Base-by-base conservation (phyloP, 2,797 vertebrate species). In the Gephyroberyx darwinii region DNA sequence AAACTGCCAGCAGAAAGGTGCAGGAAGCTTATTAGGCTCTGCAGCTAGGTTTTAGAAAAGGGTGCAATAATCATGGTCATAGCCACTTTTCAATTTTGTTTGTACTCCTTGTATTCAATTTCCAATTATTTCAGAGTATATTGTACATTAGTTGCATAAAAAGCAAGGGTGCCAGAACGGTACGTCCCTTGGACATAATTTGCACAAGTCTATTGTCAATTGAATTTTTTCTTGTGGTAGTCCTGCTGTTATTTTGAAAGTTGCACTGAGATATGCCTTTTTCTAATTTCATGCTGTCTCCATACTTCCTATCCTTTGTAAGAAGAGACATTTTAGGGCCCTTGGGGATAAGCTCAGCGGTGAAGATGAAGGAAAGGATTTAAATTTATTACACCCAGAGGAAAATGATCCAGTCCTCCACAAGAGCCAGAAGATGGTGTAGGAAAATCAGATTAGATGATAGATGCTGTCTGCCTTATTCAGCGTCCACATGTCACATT, bases 401-500 rank as follows among this genome's bases (percentile, higher is more conserved):
- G 48, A 31, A 59, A 30, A 30, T 45, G 39, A 51, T 30, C 53
- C 45, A 14, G 5, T 55, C 50, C 47, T n/a, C 47, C 60, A 55
- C 65, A 37, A 43, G 50, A 14, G 41, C 14, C 65, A 64, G 35
- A 47, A n/a, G 17, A 54, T 16, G 7, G 35, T 10, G 7, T 14
- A 20, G 50, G 37, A 35, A 26, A 55, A 33, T 48, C 20, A n/a
- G 33, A 68, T 43, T 33, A 47, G 13, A 67, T 12, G 33, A 16
- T 17, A 41, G 57, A 13, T 52, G 3, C 16, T 16, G 53, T 50
- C 47, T 57, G 57, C 17, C 37, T 17, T 14, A 45, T 19, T 16
- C 26, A 43, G 26, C 31, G 55, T 69, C 71, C 41, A 60, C 16
- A 1, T 59, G 50, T 65, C 53, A 63, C 47, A 22, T 69, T 67